Evolutionary conservation across 1,140 invertebrate genomes (phyloP), one percentile per base, ranked within the genome.

Genomic region (Araneus ventricosus): DNA sequence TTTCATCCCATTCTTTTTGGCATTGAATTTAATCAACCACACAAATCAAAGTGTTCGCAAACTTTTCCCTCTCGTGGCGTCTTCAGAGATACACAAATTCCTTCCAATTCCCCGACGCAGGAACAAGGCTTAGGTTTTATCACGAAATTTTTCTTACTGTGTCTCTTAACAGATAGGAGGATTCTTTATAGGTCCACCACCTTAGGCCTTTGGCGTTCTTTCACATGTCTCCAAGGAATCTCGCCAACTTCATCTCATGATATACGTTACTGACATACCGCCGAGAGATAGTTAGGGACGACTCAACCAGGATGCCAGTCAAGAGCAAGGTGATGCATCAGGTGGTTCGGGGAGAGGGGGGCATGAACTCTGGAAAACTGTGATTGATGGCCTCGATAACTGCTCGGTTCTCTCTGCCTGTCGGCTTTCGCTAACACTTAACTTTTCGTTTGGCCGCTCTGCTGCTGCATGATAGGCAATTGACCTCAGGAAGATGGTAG

Each of bases 301-400:
- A 63, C 24, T 63, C 59, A 63, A 63, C 70, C 70, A 75, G 70
- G 70, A 75, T 75, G 30, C 70, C 70, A 63, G 59, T 63, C 59
- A 63, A 63, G 59, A 63, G n/a, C 22, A 75, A 75, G 30, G 34
- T 34, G 70, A 75, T 75, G 70, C 27, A 34, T 34, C 70, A 75
- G 27, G 30, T 34, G 59, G 59, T n/a, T 24, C 20, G n/a, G 59
- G 59, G 59, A 14, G 3, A 30, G 63, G 63, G 63, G 80, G 80
- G 45, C 45, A 52, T 52, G 80, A 82, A 82, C 80, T 45, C 39
- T 3, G n/a, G 39, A 41, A 82, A 82, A 82, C 86, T 70, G 86
- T 88, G 86, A 88, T 88, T 67, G 86, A 88, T 88, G 86, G 59
- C 30, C 86, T 59, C 37, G 86, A 88, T 88, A 88, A 88, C 86